A percentile compares a stretch with the other conserved stretches of the same genome.
Conservation (phyloP, 2,888 invertebrate genomes). For the Ectobius pallidus region DNA sequence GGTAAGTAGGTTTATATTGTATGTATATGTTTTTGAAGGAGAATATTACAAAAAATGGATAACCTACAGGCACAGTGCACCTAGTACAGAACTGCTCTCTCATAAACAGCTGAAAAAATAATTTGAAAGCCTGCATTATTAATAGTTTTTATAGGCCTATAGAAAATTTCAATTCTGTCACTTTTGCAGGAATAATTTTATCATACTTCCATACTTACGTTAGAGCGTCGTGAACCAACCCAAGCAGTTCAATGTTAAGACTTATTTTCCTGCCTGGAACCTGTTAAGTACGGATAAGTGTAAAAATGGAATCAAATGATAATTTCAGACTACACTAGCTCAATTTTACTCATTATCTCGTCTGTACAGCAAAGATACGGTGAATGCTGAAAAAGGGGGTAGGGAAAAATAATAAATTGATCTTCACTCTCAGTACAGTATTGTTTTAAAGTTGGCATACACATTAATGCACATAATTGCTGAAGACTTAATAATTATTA, state of each 20-base stretch:
- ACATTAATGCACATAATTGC: conserved; percentile 34
- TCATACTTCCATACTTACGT: too few species aligned
- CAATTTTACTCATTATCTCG: not conserved
- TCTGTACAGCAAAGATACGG: conserved; percentile 19
- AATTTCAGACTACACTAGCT: conserved; percentile 8
- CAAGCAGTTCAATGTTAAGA: not conserved
- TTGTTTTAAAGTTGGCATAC: conserved; percentile 28
- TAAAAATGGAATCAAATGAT: not conserved
- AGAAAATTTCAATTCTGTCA: conserved; percentile 21
- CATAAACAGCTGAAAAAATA: conserved; percentile 36
- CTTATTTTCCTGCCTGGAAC: not conserved
- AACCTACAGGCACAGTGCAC: not conserved
- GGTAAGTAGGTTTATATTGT: conserved; percentile 7
- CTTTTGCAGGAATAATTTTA: conserved; percentile 10
- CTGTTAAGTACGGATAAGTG: not conserved
- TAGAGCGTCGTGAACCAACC: conserved; percentile 7
- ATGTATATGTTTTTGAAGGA: not conserved
- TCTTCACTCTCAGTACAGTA: conserved; percentile 18
- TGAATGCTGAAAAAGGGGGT: not conserved
- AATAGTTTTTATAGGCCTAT: conserved; percentile 33
- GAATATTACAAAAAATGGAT: not conserved
- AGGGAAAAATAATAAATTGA: not conserved
- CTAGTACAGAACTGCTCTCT: not conserved
- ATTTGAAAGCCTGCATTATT: conserved; percentile 29
- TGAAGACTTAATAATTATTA: conserved; percentile 34